A percentile compares a stretch with the other conserved stretches of the same genome.
Conservation (phyloP, 2,888 invertebrate species). For the Tipula confusa region DNA sequence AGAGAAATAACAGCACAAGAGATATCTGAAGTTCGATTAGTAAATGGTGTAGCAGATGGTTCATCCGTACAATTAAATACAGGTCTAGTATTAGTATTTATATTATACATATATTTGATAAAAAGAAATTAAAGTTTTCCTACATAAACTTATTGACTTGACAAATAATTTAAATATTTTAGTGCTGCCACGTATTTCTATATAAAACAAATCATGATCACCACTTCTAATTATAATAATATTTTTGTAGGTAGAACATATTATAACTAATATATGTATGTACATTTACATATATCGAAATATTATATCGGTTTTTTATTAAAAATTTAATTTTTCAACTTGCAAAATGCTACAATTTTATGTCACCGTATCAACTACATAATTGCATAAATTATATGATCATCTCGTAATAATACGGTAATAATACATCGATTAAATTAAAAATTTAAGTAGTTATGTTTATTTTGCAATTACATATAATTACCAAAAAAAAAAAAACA, state of each 20-base stretch:
- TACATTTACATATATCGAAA: neutral
- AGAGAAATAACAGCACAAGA: slow-evolving; percentile 37
- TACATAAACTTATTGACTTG: neutral
- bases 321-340: neutral
- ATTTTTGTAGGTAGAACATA: neutral
- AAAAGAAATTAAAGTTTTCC: neutral
- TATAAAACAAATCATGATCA: slow-evolving; percentile 7
- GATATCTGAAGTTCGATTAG: slow-evolving; percentile 36
- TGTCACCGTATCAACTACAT: neutral
- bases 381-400: neutral
- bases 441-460: neutral
- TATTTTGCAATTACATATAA: neutral
- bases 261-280: neutral
- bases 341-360: neutral
- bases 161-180: neutral
- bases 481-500: neutral
- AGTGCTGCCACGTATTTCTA: slow-evolving; percentile 31
- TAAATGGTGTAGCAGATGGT: slow-evolving; percentile 35
- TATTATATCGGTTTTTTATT: neutral
- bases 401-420: neutral
- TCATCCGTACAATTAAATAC: slow-evolving; percentile 39
- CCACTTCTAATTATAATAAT: neutral
- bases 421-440: neutral
- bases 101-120: neutral
- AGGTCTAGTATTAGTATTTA: slow-evolving; percentile 34